Evolutionary conservation across 2,888 invertebrate genomes (phyloP), one percentile per base, ranked within the genome.

Genomic region (Eupithecia tripunctaria): DNA sequence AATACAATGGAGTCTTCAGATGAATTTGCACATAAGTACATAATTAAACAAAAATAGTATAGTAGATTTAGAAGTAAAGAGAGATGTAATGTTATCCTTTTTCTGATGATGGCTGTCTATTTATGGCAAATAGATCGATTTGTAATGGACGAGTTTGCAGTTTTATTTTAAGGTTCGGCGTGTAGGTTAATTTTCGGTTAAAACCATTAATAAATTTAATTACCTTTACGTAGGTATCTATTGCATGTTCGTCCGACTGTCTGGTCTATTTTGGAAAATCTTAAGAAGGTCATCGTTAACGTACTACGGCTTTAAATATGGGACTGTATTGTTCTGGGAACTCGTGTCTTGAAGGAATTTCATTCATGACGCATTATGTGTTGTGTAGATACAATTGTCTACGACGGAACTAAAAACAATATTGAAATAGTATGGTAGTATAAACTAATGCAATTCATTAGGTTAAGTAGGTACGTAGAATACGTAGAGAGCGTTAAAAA

Each of bases 321-420:
- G 27, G 62, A 69, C 56, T 67, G 68, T 71, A 43, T 36, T 41
- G 10, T 29, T 21, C 38, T 32, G 10, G 27, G 51, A 21, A 59
- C 70, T 47, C 27, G 69, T 66, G 72, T 59, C 70, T 63, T 59
- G 62, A 70, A 21, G 72, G 70, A 75, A 75, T 70, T 71, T 75
- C 65, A 75, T 73, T 77, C 71, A 65, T 76, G 72, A 77, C 74
- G 74, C 70, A 73, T n/a, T 47, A 51, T 60, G 27, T 32, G 32
- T 32, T 32, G 32, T 32, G 15, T 60, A n/a, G n/a, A n/a, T n/a
- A 27, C 14, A 18, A 29, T 21, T 51, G 51, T 21, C 51, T 21
- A 21, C 1, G 51, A 51, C 51, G 51, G 12, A 51, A 51, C 21
- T 21, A 21, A 51, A 43, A 51, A 4, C 12, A 51, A 10, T 10